A percentile compares a stretch with the other conserved stretches of the same genome.
Evolutionary conservation across 2,888 invertebrate species (phyloP).

Genomic region (Lypha dubia): DNA sequence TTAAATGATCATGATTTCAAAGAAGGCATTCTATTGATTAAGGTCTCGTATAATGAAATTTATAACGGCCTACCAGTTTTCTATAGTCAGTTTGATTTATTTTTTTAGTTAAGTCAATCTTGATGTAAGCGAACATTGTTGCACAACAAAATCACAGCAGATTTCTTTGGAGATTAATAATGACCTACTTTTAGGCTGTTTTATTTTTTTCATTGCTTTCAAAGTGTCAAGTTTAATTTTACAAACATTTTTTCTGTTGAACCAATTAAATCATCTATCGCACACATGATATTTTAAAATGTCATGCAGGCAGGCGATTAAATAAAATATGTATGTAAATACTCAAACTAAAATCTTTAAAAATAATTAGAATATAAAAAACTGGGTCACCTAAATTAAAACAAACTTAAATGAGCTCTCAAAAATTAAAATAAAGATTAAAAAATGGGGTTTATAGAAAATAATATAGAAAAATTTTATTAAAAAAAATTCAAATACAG

Average conservation of each 20-base stretch:
- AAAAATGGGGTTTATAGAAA: neutral
- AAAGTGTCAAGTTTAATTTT: slow-evolving; percentile 40
- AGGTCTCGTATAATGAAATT: no score
- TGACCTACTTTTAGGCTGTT: slow-evolving; percentile 24
- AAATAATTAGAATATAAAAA: slow-evolving; percentile 3
- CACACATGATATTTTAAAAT: slow-evolving; percentile 49
- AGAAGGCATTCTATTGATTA: neutral
- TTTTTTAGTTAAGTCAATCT: no score
- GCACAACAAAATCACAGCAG: no score
- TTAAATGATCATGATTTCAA: neutral
- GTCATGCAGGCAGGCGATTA: slow-evolving; percentile 22
- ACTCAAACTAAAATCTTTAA: slow-evolving; percentile 13
- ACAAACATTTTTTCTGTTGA: neutral
- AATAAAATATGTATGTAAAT: slow-evolving; percentile 19
- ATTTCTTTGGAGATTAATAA: neutral
- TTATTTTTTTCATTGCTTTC: slow-evolving; percentile 4
- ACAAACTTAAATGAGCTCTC: neutral
- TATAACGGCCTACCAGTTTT: no score
- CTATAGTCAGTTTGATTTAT: no score
- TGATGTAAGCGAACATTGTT: no score
- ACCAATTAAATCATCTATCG: slow-evolving; percentile 35
- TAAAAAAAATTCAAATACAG: neutral
- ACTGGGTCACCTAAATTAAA: slow-evolving; percentile 10
- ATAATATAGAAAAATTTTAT: neutral
- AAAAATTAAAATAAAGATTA: no score